Conservation (phyloP, 2,888 invertebrate species). For the Drosophila melanocephala region DNA sequence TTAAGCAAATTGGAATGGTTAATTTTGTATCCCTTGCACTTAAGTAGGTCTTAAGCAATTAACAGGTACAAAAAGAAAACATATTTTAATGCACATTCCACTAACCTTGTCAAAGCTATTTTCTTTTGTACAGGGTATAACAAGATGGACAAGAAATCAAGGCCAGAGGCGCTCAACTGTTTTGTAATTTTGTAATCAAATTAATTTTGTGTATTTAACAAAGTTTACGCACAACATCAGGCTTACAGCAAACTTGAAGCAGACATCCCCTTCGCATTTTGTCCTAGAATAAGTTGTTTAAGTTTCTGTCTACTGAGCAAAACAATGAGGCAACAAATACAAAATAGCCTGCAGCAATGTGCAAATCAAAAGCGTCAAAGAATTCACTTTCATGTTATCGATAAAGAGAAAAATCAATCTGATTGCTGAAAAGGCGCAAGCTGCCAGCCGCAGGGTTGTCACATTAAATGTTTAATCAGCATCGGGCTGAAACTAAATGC, state of each 20-base stretch:
- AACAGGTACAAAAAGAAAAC: rapidly evolving
- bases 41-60: background rate
- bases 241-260: constrained; percentile 40
- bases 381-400: constrained; percentile 44
- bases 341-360: constrained; percentile 30
- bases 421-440: background rate
- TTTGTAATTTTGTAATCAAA: constrained; percentile 70
- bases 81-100: background rate
- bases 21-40: background rate
- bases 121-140: background rate
- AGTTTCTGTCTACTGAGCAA: background rate
- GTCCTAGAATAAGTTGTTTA: background rate
- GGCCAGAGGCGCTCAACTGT: constrained; percentile 40
- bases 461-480: constrained; percentile 72
- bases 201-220: constrained; percentile 73
- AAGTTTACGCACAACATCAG: constrained; percentile 42
- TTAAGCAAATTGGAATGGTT: background rate
- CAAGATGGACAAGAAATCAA: constrained; percentile 32
- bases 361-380: constrained; percentile 52
- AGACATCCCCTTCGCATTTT: background rate
- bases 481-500: constrained; percentile 41
- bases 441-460: constrained; percentile 21
- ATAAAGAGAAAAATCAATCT: constrained; percentile 24
- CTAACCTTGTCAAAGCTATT: too few species aligned
- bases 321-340: constrained; percentile 25